Percentiles rank a stretch among this genome's conserved stretches.
phyloP scores from a whole-genome alignment of 2,888 invertebrate genomes.

The Anthoptus insignis region DNA sequence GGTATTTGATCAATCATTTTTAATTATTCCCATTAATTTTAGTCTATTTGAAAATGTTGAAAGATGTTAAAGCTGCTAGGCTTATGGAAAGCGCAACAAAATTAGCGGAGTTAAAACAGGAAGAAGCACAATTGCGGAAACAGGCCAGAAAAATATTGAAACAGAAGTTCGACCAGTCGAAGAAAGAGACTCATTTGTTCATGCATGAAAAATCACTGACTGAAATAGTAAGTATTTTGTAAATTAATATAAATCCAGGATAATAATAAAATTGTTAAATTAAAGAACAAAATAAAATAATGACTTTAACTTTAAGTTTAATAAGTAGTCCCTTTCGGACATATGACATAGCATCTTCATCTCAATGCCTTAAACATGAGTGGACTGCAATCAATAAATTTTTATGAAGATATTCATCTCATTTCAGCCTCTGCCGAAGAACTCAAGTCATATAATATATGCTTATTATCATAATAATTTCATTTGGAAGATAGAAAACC shows the following conservation, averaged over 20 bases:
- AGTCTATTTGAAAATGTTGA: constrained; percentile 58
- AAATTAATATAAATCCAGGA: no score
- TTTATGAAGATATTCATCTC: no score
- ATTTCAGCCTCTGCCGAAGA: constrained; percentile 71
- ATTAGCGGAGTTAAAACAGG: constrained; percentile 59
- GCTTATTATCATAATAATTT: constrained; percentile 94
- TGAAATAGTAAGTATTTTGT: constrained; percentile 82
- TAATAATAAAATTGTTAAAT: no score
- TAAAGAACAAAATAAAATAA: no score
- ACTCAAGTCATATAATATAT: constrained; percentile 82
- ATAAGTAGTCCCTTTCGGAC: no score
- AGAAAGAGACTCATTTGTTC: constrained; percentile 81
- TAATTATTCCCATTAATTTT: background rate
- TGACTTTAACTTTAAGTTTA: no score
- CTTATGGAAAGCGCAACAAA: constrained; percentile 42
- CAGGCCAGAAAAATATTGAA: constrained; percentile 71
- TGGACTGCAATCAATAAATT: no score
- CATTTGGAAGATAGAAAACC: constrained; percentile 91
- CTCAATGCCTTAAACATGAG: no score
- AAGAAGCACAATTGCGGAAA: constrained; percentile 66
- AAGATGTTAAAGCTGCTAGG: constrained; percentile 31
- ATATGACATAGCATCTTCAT: no score
- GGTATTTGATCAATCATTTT: constrained; percentile 28
- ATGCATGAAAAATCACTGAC: constrained; percentile 87
- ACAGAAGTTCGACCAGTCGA: constrained; percentile 60